Conservation (phyloP, 2,113 vertebrate genomes). For the Riparia riparia region DNA sequence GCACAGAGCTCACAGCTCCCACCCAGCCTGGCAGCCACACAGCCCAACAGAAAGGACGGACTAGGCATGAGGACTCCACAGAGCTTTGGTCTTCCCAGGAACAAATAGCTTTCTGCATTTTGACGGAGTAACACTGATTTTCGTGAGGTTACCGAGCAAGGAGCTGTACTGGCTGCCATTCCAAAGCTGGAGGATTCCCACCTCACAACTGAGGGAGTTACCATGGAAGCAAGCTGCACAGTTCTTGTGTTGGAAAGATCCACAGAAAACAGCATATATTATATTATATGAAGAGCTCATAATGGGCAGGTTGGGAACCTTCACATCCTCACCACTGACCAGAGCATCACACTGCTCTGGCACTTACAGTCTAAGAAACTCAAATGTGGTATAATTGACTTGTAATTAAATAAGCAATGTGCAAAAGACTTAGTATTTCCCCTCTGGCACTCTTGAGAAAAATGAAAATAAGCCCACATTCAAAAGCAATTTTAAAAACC, state of each 20-base stretch:
- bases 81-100: background rate
- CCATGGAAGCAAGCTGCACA: background rate
- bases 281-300: background rate
- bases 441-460: background rate
- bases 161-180: background rate
- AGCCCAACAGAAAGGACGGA: background rate
- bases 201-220: background rate
- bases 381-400: background rate
- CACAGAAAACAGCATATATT: background rate
- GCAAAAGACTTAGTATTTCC: background rate
- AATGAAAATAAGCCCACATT: background rate
- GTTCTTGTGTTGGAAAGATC: background rate
- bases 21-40: background rate
- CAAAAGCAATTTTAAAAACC: background rate
- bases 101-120: background rate
- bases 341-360: background rate
- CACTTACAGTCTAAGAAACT: background rate
- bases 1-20: background rate
- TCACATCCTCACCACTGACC: background rate
- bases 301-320: background rate
- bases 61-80: background rate
- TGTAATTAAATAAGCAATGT: background rate
- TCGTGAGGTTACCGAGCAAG: background rate
- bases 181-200: constrained; percentile 4
- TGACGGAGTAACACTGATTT: background rate